phyloP scores from a whole-genome alignment of 2,888 invertebrate genomes.

The Meloe dianella region DNA sequence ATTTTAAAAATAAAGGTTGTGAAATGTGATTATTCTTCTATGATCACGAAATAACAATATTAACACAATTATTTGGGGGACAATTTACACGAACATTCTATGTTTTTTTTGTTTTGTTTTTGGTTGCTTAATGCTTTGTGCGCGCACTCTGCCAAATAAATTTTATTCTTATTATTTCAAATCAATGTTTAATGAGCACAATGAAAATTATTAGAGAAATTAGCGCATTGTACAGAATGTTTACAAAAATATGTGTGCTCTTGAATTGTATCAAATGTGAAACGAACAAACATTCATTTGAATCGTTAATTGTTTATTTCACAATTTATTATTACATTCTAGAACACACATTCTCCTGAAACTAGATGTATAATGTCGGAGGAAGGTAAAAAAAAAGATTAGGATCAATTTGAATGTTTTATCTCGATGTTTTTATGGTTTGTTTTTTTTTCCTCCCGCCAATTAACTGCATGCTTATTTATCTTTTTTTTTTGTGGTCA shows the following conservation, averaged over 20 bases:
- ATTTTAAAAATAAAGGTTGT: conserved; percentile 50
- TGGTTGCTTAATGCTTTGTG: conserved; percentile 54
- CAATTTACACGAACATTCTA: conserved; percentile 56
- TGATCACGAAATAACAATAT: conserved; percentile 9
- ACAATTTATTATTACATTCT: too few species aligned
- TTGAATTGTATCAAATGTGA: background rate
- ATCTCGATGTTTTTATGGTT: background rate
- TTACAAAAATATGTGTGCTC: background rate
- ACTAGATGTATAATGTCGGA: background rate
- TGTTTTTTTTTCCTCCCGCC: background rate
- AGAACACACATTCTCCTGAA: background rate
- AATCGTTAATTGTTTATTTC: too few species aligned
- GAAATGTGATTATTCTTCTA: conserved; percentile 41
- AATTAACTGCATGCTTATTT: background rate
- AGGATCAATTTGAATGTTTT: background rate
- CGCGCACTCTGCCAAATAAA: conserved; percentile 22
- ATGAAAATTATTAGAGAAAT: background rate
- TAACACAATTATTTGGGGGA: conserved; percentile 27
- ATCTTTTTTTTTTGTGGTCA: background rate
- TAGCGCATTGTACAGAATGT: background rate
- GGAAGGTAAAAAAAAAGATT: background rate
- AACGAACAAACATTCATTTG: too few species aligned
- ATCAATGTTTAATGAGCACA: background rate
- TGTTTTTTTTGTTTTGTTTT: conserved; percentile 45
- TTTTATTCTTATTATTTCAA: background rate